A percentile compares a stretch with the other conserved stretches of the same genome.
Conservation (phyloP, 30 jellyfish, hydroid and myxozoan species). For the Morbakka virulenta region DNA sequence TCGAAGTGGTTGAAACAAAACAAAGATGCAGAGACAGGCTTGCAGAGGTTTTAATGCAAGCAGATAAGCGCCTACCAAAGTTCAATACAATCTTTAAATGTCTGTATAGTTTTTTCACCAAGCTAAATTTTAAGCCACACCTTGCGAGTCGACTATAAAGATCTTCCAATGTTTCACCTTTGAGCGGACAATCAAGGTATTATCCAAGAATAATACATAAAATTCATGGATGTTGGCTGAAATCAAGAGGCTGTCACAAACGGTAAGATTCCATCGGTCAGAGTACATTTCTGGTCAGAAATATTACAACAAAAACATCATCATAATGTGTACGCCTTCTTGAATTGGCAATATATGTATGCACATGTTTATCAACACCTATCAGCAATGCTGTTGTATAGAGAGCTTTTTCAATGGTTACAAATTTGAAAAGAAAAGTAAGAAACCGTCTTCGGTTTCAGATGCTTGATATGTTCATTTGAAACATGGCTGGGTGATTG, state of each 20-base stretch:
- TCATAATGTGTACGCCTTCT: no score
- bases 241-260: constrained; percentile 36
- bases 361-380: no score
- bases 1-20: constrained; percentile 2
- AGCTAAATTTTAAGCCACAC: constrained; percentile 40
- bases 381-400: no score
- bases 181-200: no score
- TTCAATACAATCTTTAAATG: constrained; percentile 41
- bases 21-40: constrained; percentile 34
- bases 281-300: no score
- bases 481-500: no score
- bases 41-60: constrained; percentile 55
- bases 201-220: constrained; percentile 45
- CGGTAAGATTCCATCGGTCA: constrained; percentile 23
- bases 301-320: no score
- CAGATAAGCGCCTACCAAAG: constrained; percentile 48
- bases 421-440: no score
- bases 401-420: no score
- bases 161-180: constrained; percentile 58
- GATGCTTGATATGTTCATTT: no score
- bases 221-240: constrained; percentile 43
- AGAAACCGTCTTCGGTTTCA: no score
- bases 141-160: constrained; percentile 33
- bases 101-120: constrained; percentile 48
- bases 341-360: no score